A percentile compares a stretch with the other conserved stretches of the same genome.
Conservation (phyloP, 1,140 invertebrate species). For the Neodiprion virginianus region DNA sequence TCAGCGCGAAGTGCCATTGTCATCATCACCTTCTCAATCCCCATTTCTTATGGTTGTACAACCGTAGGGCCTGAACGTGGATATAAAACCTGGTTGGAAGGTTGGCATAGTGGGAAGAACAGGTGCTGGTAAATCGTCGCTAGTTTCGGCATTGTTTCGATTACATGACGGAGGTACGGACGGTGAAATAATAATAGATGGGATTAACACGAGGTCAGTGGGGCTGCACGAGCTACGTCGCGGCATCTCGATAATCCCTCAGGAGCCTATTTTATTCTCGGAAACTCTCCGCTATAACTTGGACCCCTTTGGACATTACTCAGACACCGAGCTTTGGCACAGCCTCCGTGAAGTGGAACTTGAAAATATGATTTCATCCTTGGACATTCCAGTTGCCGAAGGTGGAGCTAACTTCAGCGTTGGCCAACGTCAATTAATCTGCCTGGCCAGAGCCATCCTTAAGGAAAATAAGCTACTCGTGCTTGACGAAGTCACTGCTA, state of each 20-base stretch:
- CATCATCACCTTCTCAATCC: too few relatives aligned
- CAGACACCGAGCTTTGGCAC: slow-evolving; percentile 68
- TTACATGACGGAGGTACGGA: slow-evolving; percentile 57
- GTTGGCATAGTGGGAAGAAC: slow-evolving; percentile 77
- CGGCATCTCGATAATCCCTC: slow-evolving; percentile 85
- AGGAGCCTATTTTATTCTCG: slow-evolving; percentile 84
- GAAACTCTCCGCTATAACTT: slow-evolving; percentile 82
- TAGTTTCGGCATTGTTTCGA: slow-evolving; percentile 78
- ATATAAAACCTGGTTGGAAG: slow-evolving; percentile 72
- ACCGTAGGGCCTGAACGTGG: slow-evolving; percentile 63
- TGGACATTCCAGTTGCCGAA: slow-evolving; percentile 72
- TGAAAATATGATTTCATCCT: slow-evolving; percentile 57
- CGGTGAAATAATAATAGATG: slow-evolving; percentile 70
- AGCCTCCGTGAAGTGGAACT: slow-evolving; percentile 65
- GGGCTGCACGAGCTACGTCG: slow-evolving; percentile 75
- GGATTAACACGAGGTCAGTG: slow-evolving; percentile 67
- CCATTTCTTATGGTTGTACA: too few relatives aligned
- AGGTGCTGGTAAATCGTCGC: slow-evolving; percentile 84
- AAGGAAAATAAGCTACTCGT: slow-evolving; percentile 76
- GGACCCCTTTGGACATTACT: slow-evolving; percentile 79
- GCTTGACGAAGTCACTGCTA: slow-evolving; percentile 77
- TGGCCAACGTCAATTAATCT: slow-evolving; percentile 86
- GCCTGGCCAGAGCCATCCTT: slow-evolving; percentile 81
- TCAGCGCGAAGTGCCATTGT: too few relatives aligned
- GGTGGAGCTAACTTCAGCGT: slow-evolving; percentile 83